Conservation (phyloP, 2,888 invertebrate genomes). For the Latheticus oryzae region DNA sequence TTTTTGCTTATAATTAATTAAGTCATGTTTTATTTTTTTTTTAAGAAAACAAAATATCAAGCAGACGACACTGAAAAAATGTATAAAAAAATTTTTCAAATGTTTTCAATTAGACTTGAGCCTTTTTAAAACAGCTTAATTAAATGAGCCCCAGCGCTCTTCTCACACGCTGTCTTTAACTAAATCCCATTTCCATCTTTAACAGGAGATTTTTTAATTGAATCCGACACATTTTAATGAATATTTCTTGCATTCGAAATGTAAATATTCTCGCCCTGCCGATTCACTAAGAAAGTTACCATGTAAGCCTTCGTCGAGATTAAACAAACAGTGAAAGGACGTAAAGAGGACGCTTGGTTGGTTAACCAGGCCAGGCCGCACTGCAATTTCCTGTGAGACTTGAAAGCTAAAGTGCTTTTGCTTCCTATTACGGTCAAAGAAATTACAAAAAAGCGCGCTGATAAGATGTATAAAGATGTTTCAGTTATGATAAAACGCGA, state of each 20-base stretch:
- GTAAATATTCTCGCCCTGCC: conserved; percentile 40
- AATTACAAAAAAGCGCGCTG: conserved; percentile 53
- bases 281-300: conserved; percentile 38
- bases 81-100: too few relatives aligned
- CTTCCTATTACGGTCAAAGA: conserved; percentile 57
- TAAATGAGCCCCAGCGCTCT: too few relatives aligned
- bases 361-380: conserved; percentile 45
- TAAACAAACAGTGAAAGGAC: conserved; percentile 48
- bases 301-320: conserved; percentile 45
- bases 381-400: conserved; percentile 59
- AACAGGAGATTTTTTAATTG: conserved; percentile 32
- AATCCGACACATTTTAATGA: conserved; percentile 41
- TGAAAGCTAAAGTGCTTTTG: conserved; percentile 58
- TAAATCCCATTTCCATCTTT: too few relatives aligned
- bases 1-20: too few relatives aligned
- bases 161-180: too few relatives aligned
- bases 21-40: too few relatives aligned
- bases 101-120: too few relatives aligned
- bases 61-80: too few relatives aligned
- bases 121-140: too few relatives aligned
- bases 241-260: conserved; percentile 36
- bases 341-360: conserved; percentile 43
- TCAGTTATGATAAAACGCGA: conserved; percentile 52
- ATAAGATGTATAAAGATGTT: conserved; percentile 55
- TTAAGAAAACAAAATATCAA: too few relatives aligned